phyloP scores from a whole-genome alignment of 2,113 vertebrate genomes.

The Dasypus novemcinctus region DNA sequence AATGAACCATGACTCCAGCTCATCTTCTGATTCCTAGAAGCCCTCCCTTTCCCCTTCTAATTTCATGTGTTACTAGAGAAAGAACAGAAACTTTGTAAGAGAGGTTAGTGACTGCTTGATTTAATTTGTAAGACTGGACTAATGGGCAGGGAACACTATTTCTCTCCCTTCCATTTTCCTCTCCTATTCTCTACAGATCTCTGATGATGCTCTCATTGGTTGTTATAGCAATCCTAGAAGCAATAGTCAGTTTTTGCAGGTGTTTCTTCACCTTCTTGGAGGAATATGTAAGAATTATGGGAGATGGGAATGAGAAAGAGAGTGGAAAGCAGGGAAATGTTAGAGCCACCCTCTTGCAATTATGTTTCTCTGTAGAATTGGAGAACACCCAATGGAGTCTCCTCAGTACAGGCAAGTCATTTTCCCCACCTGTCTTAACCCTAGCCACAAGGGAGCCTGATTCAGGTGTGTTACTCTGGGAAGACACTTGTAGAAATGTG shows the following conservation, averaged over 20 bases:
- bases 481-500: neutral
- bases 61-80: neutral
- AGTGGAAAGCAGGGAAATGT: neutral
- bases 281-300: slow-evolving; percentile 8
- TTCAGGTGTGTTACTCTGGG: neutral
- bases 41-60: neutral
- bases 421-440: neutral
- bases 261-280: slow-evolving; percentile 14
- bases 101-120: neutral
- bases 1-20: neutral
- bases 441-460: neutral
- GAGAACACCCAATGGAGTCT: neutral
- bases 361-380: neutral
- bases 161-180: neutral
- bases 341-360: neutral
- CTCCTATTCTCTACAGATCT: neutral
- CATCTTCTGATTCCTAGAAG: slow-evolving; percentile 31
- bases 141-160: neutral
- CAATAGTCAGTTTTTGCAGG: slow-evolving; percentile 31
- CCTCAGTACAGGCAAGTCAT: neutral
- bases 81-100: neutral
- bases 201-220: neutral
- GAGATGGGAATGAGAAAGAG: neutral
- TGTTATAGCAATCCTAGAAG: slow-evolving; percentile 30
- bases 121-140: neutral